Evolutionary conservation across 2,113 vertebrate genomes (phyloP).

Genomic region (Centropristis striata): DNA sequence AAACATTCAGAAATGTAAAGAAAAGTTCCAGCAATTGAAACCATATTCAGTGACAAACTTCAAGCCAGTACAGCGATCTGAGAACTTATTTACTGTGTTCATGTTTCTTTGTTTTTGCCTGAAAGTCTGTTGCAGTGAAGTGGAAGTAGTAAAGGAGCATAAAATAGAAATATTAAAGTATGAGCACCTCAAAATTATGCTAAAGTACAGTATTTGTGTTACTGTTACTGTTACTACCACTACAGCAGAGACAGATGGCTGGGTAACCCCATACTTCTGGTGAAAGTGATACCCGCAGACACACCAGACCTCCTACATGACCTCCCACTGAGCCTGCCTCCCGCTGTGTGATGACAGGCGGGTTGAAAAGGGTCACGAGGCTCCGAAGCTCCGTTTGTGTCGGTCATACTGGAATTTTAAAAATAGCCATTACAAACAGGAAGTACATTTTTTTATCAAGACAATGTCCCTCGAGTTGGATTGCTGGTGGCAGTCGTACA

Average conservation of each 20-base stretch:
- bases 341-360: slow-evolving; percentile 15
- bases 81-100: too few relatives aligned
- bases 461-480: not conserved
- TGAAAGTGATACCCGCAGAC: slow-evolving; percentile 20
- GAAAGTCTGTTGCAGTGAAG: too few relatives aligned
- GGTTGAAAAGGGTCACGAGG: not conserved
- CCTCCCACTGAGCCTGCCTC: not conserved
- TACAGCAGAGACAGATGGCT: not conserved
- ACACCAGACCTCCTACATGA: not conserved
- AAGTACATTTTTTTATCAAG: slow-evolving; percentile 4
- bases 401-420: not conserved
- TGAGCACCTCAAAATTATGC: too few relatives aligned
- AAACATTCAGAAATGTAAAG: not conserved
- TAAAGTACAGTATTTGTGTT: not conserved
- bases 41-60: not conserved
- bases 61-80: too few relatives aligned
- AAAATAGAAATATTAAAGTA: too few relatives aligned
- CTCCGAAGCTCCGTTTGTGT: not conserved
- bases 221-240: not conserved
- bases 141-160: too few relatives aligned
- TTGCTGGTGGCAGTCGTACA: not conserved
- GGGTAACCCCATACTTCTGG: not conserved
- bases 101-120: too few relatives aligned
- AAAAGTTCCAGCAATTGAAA: not conserved
- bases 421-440: not conserved